Evolutionary conservation across 1,140 invertebrate genomes (phyloP), one percentile per base, ranked within the genome.

Genomic region (Archegozetes longisetosus): DNA sequence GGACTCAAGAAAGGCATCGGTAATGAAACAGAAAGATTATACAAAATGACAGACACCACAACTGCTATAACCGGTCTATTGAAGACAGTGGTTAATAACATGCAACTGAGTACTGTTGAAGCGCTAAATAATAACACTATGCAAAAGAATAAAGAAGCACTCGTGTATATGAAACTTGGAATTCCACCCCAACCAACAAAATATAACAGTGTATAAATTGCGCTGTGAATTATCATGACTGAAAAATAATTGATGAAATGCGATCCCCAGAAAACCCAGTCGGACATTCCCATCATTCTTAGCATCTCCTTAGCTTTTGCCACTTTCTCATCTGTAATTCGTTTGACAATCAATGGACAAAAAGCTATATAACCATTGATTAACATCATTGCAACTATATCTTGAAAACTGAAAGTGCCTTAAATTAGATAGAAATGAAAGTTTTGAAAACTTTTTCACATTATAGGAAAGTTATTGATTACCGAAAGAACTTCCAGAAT

Each of bases 241-340:
- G 76, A 48, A 60, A 81, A 75, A 55, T 73, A 73, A 62, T 77
- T 78, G 28, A 80, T 71, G 65, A 81, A 80, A 76, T 78, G 80
- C 3, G 76, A 74, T 22, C 73, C 27, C 80, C 79, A 82, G 66
- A 81, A 78, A 3, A 78, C 73, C 0, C 63, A 68, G 66, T 79
- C 79, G 2, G 71, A 69, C n/a, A 82, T 68, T 13, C 80, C 80
- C 78, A 82, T 81, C 20, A 80, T 76, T 67, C 75, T 73, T 76
- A 82, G 77, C 6, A 79, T 74, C 68, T 81, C 80, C 28, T 49
- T 46, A 1, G 25, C 20, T 46, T 51, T 48, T n/a, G 46, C 27
- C n/a, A n/a, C n/a, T n/a, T n/a, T n/a, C n/a, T n/a, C n/a, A n/a
- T n/a, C n/a, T n/a, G n/a, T n/a, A n/a, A n/a, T n/a, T n/a, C n/a